Evolutionary conservation across 2,888 invertebrate species (phyloP).

Genomic region (Diabrotica balteata): DNA sequence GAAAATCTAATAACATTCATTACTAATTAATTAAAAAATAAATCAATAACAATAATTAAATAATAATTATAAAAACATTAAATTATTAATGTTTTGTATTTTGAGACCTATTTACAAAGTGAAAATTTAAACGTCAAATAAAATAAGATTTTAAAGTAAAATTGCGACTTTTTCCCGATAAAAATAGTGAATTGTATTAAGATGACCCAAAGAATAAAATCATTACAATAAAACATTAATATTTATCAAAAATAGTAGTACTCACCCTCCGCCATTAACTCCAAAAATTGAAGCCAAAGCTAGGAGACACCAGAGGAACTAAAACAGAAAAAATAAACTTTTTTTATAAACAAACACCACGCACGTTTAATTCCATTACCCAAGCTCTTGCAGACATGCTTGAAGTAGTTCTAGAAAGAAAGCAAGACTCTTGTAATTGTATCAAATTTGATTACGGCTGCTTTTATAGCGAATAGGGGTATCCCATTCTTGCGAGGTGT

Average conservation of each 20-base stretch:
- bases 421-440: constrained; percentile 16
- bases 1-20: too few relatives aligned
- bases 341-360: neutral
- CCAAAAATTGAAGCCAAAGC: constrained; percentile 37
- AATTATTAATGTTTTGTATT: too few relatives aligned
- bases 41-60: neutral
- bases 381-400: constrained; percentile 39
- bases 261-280: constrained; percentile 43
- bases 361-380: constrained; percentile 35
- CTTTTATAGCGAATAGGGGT: constrained; percentile 23
- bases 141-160: too few relatives aligned
- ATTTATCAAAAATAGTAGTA: neutral
- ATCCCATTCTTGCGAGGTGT: neutral
- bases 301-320: constrained; percentile 43
- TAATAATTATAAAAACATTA: too few relatives aligned
- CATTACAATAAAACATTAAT: too few relatives aligned
- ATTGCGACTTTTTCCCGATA: too few relatives aligned
- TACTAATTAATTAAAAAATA: neutral
- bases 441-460: constrained; percentile 17
- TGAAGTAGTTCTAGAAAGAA: constrained; percentile 11
- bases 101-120: too few relatives aligned
- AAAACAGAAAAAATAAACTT: constrained; percentile 31
- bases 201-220: too few relatives aligned
- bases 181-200: too few relatives aligned
- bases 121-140: too few relatives aligned